Evolutionary conservation across 2,797 vertebrate species (phyloP).

Genomic region (Carcharodon carcharias): DNA sequence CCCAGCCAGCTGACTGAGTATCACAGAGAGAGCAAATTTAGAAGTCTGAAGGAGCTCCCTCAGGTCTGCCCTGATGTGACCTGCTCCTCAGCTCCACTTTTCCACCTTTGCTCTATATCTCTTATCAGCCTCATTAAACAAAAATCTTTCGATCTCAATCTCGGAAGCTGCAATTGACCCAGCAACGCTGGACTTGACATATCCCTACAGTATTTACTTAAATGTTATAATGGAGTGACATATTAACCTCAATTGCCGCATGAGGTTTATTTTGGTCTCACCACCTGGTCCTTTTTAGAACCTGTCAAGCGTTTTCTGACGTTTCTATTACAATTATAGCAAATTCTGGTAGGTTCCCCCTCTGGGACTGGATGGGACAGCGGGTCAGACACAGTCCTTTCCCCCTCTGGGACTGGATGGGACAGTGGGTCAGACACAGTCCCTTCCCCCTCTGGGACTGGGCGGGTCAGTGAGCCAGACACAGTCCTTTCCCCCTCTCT

Average conservation of each 20-base stretch:
- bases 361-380: neutral
- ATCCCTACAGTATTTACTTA: too few species aligned
- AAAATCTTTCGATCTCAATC: too few species aligned
- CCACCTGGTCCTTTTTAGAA: neutral
- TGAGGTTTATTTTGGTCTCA: neutral
- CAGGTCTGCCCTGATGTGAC: too few species aligned
- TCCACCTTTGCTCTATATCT: too few species aligned
- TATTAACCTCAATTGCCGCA: too few species aligned
- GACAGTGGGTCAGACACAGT: neutral
- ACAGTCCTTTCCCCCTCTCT: neutral
- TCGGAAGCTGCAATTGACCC: too few species aligned
- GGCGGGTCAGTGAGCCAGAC: neutral
- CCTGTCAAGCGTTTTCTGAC: neutral
- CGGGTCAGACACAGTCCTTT: neutral
- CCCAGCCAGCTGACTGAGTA: neutral
- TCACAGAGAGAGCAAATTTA: too few species aligned
- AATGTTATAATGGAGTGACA: too few species aligned
- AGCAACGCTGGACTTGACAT: too few species aligned
- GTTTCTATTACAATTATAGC: neutral
- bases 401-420: neutral
- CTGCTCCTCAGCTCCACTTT: too few species aligned
- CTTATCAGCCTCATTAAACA: too few species aligned
- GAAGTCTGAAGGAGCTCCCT: too few species aligned
- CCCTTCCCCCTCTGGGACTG: neutral
- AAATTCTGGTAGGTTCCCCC: neutral